A percentile compares a stretch with the other conserved stretches of the same genome.
These are phyloP conservation scores for Nezara viridula DNA, from an alignment of 2,888 invertebrate genomes.

Conservation along the genomic window DNA sequence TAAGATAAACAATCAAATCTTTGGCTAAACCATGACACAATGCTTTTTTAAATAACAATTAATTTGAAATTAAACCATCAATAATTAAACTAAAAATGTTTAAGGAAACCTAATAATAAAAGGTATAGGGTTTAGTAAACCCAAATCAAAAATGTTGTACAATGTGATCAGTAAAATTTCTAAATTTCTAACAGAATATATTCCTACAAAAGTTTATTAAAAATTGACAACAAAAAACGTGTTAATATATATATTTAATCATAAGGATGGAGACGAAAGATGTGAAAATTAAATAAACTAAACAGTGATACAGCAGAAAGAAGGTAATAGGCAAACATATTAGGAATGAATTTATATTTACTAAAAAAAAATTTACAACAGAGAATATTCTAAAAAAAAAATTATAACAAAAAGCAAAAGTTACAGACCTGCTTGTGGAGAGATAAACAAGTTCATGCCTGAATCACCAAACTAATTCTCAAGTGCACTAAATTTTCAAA, in stretches of 20 bases:
- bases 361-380: background rate
- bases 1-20: no score
- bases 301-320: background rate
- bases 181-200: background rate
- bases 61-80: background rate
- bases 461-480: conserved; percentile 42
- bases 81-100: background rate
- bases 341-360: background rate
- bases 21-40: no score
- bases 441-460: conserved; percentile 46
- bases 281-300: background rate
- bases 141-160: background rate
- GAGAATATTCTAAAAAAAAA: background rate
- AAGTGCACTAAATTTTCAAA: conserved; percentile 11
- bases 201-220: background rate
- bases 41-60: no score
- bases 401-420: conserved; percentile 7
- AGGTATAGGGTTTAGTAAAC: background rate
- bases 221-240: background rate
- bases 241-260: background rate
- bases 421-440: conserved; percentile 41
- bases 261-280: background rate
- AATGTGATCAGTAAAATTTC: background rate
- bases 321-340: background rate
- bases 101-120: background rate